Conservation (phyloP, 2,113 vertebrate species). For the Labeo catla region DNA sequence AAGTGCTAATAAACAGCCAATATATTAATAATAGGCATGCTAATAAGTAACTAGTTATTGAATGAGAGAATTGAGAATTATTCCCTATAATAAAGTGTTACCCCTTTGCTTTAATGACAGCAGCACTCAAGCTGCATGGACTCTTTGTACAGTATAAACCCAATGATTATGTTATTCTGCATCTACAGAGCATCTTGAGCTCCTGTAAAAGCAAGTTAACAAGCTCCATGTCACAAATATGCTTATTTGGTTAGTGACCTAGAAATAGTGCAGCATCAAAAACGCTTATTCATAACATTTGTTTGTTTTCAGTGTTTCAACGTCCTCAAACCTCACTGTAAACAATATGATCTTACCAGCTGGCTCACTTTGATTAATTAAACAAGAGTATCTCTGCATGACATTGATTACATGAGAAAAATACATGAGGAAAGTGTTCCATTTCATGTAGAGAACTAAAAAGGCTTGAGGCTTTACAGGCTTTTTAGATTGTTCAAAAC, state of each 20-base stretch:
- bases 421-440: background rate
- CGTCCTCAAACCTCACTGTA: background rate
- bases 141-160: background rate
- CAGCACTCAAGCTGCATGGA: background rate
- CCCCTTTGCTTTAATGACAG: background rate
- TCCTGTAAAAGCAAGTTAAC: background rate
- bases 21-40: no score
- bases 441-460: background rate
- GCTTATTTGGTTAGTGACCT: constrained; percentile 16
- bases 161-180: background rate
- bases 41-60: no score
- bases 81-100: no score
- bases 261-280: background rate
- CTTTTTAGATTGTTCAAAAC: background rate
- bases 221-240: background rate
- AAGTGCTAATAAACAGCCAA: no score
- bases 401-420: background rate
- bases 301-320: background rate
- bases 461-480: background rate
- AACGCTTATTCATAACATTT: background rate
- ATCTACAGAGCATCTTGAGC: background rate
- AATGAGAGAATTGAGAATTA: no score
- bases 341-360: background rate
- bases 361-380: background rate
- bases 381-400: background rate